Conservation (phyloP, 1,140 invertebrate species). For the Calephelis virginiensis region DNA sequence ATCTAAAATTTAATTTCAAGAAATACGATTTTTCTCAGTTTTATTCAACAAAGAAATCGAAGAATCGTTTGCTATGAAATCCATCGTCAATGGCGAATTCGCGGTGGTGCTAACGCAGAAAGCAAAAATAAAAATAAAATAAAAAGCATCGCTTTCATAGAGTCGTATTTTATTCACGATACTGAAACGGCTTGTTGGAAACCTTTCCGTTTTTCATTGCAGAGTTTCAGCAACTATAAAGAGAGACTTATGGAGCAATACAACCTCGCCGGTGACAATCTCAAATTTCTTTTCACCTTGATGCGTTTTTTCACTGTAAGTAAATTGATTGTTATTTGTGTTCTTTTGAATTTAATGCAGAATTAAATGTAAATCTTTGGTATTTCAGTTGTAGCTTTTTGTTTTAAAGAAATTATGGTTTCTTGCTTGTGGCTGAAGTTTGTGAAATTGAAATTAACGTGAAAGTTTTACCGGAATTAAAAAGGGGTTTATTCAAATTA, state of each 20-base stretch:
- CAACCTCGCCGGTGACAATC: constrained; percentile 90
- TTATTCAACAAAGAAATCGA: not conserved
- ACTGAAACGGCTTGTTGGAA: constrained; percentile 6
- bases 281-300: constrained; percentile 89
- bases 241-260: constrained; percentile 84
- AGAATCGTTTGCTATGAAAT: not conserved
- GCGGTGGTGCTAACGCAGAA: not conserved
- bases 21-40: not conserved
- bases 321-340: constrained; percentile 7
- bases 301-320: constrained; percentile 88
- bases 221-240: constrained; percentile 57
- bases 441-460: too few species aligned
- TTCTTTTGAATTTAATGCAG: not conserved
- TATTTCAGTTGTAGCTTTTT: not conserved
- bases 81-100: not conserved
- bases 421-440: too few species aligned
- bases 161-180: constrained; percentile 10
- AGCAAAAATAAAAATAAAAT: constrained; percentile 4
- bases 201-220: constrained; percentile 27
- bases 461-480: too few species aligned
- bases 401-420: too few species aligned
- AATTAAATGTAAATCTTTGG: not conserved
- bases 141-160: not conserved
- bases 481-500: too few species aligned
- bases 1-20: too few species aligned